phyloP scores from a whole-genome alignment of 2,797 vertebrate genomes.

The Pseudotriccus pelzelni region DNA sequence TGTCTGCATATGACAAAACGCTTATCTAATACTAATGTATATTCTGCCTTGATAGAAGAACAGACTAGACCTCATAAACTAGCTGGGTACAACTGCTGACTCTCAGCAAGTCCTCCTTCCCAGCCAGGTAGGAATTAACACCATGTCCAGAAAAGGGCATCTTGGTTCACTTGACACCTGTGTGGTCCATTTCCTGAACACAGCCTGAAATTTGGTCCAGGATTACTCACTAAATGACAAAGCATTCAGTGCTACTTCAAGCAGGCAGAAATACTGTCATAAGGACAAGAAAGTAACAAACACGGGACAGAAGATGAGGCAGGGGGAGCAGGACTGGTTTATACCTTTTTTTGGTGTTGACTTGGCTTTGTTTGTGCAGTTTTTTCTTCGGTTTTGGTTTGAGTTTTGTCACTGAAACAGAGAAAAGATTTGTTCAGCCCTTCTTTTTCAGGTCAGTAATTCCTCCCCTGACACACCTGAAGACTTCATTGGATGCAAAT shows the following conservation, averaged over 20 bases:
- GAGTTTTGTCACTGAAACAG: not conserved
- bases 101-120: not conserved
- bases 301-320: not conserved
- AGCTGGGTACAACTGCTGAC: accelerated
- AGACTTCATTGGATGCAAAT: not conserved
- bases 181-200: not conserved
- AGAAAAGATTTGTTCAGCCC: not conserved
- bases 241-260: not conserved
- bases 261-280: not conserved
- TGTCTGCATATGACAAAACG: not conserved
- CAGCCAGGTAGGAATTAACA: not conserved
- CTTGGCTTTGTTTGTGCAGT: not conserved
- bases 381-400: not conserved
- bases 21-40: not conserved
- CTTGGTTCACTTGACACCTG: not conserved
- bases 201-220: not conserved
- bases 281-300: not conserved
- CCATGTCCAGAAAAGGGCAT: accelerated
- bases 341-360: not conserved
- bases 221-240: not conserved
- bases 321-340: not conserved
- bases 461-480: not conserved
- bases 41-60: not conserved
- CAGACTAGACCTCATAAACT: not conserved
- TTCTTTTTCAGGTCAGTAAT: not conserved